Percentiles rank a stretch among this genome's conserved stretches.
These are phyloP conservation scores for Hypercompe scribonia DNA, from an alignment of 2,888 invertebrate species.

Conservation along the genomic window DNA sequence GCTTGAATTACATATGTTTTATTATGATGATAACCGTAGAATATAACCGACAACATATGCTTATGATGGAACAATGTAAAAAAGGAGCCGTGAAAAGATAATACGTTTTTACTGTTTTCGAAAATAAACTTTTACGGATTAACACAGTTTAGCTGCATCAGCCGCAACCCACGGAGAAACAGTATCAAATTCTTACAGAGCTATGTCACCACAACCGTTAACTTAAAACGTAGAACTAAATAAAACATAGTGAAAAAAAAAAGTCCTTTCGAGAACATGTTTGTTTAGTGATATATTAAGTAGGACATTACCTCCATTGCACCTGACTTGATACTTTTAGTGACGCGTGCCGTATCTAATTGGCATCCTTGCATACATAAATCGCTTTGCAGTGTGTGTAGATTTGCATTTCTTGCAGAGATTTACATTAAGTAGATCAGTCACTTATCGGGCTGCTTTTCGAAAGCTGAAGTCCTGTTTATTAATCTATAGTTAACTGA, in stretches of 20 bases:
- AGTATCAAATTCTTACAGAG: conserved; percentile 67
- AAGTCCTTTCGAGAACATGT: conserved; percentile 68
- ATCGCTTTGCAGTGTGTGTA: conserved; percentile 63
- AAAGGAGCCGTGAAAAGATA: neutral
- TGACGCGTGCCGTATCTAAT: conserved; percentile 77
- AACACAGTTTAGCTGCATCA: conserved; percentile 51
- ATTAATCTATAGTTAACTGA: conserved; percentile 73
- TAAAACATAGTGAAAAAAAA: conserved; percentile 58
- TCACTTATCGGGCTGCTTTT: conserved; percentile 64
- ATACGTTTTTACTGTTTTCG: conserved; percentile 15
- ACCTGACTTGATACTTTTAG: conserved; percentile 32
- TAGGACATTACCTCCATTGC: conserved; percentile 56
- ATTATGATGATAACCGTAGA: neutral
- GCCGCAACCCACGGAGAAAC: conserved; percentile 66
- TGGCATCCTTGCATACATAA: conserved; percentile 79
- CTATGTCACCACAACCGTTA: conserved; percentile 74
- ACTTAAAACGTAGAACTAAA: conserved; percentile 53
- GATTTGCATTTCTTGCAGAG: conserved; percentile 52
- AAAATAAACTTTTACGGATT: conserved; percentile 36
- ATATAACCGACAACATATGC: neutral
- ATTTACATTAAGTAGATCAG: conserved; percentile 63
- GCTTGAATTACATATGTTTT: neutral
- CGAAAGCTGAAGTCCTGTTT: conserved; percentile 75
- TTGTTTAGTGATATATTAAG: conserved; percentile 61
- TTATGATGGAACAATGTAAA: neutral